Percentiles rank a stretch among this genome's conserved stretches.
Conservation (phyloP, 2,797 vertebrate genomes). For the Coendou prehensilis region DNA sequence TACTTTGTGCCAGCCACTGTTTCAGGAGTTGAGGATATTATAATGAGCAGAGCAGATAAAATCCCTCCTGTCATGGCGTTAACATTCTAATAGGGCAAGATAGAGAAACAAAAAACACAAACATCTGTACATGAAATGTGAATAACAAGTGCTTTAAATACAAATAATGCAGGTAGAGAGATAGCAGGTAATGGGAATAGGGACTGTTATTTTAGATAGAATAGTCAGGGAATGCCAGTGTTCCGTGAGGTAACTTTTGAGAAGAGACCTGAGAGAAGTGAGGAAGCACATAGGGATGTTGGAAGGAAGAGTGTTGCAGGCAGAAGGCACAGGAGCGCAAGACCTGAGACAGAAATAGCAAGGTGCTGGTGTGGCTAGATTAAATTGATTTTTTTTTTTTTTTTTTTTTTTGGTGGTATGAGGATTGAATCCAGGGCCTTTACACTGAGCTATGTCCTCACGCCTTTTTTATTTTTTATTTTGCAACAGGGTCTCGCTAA, state of each 20-base stretch:
- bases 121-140: not conserved
- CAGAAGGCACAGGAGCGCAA: not conserved
- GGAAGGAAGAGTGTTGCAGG: not conserved
- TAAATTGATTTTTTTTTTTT: not conserved
- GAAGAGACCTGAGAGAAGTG: constrained; percentile 15
- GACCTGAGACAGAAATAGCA: constrained; percentile 1
- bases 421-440: not conserved
- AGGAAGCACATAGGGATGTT: not conserved
- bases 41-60: not conserved
- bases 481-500: not conserved
- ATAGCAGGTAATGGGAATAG: not conserved
- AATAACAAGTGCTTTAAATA: constrained; percentile 55
- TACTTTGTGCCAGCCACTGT: not conserved
- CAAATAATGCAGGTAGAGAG: constrained; percentile 12
- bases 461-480: not conserved
- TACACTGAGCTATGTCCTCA: not conserved
- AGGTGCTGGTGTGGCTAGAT: not conserved
- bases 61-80: not conserved
- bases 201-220: constrained; percentile 24
- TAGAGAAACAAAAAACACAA: not conserved
- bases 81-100: not conserved
- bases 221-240: constrained; percentile 35
- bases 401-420: too few species aligned
- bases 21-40: not conserved
- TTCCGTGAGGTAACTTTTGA: constrained; percentile 31